Evolutionary conservation across 2,888 invertebrate genomes (phyloP), one percentile per base, ranked within the genome.

Genomic region (Cremastobaeus sp.): DNA sequence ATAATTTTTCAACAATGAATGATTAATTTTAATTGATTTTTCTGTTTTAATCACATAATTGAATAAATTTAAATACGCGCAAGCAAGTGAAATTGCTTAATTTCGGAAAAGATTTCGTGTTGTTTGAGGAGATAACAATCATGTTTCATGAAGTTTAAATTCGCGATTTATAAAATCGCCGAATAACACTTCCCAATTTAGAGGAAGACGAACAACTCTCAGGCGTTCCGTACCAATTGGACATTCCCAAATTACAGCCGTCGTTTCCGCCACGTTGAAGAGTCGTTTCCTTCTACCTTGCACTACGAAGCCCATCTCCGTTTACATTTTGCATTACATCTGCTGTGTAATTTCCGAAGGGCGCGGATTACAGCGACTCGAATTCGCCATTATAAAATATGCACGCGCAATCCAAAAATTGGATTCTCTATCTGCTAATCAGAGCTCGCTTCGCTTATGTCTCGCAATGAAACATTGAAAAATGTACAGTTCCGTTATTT

Each of bases 231-330:
- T 66, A 76, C 74, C 77, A 73, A 79, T 78, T 76, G 76, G 72
- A 74, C 68, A 77, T 76, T 79, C 57, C 76, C 71, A 77, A 82
- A 81, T 78, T 80, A 76, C 69, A 76, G 60, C 45, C 47, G 72
- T 39, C 48, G 76, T 71, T 78, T 80, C 80, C 76, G 75, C 69
- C 74, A 68, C 60, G 76, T 45, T 52, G 55, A 68, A 55, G 57
- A 57, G 57, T 45, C 55, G 76, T 73, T 76, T 72, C 65, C 73
- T 68, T 65, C 54, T 64, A 47, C 59, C 62, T 65, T 62, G 32
- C 50, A 59, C 39, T 59, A 55, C 59, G 45, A 17, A 72, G 50
- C 68, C 72, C 70, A 73, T 73, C 70, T 76, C 70, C 60, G 70
- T 32, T 76, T 70, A 73, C 69, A 55, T 64, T 69, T 68, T 69